phyloP scores from a whole-genome alignment of 2,888 invertebrate genomes.

The Ganaspis brasiliensis region DNA sequence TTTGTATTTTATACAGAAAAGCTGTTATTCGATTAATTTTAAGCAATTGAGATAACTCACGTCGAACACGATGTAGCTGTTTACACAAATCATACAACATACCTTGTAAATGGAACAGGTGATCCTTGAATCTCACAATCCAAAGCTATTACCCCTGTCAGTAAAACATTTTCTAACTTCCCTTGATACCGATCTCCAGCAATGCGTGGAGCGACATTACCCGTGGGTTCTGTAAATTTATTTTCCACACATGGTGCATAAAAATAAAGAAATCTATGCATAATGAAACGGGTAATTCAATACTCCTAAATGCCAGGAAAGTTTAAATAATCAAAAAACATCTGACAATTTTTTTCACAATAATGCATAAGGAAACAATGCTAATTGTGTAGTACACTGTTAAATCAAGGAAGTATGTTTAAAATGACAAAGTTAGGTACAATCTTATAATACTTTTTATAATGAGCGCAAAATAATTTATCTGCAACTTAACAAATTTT shows the following conservation, averaged over 20 bases:
- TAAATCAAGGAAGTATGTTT: too few relatives aligned
- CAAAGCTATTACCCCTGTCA: conserved; percentile 83
- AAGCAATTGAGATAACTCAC: not conserved
- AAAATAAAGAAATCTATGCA: not conserved
- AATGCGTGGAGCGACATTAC: conserved; percentile 85
- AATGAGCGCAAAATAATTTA: too few relatives aligned
- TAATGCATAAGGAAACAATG: too few relatives aligned
- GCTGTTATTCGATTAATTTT: conserved; percentile 7
- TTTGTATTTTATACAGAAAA: too few relatives aligned
- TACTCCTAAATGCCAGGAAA: not conserved
- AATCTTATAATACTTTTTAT: too few relatives aligned
- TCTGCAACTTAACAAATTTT: too few relatives aligned
- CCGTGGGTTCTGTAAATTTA: conserved; percentile 82
- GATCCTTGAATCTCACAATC: conserved; percentile 87
- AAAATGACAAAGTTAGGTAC: too few relatives aligned
- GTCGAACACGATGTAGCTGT: not conserved
- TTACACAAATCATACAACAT: conserved; percentile 70
- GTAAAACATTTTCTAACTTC: conserved; percentile 83
- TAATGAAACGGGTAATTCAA: not conserved
- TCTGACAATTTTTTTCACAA: too few relatives aligned
- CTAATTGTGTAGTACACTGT: too few relatives aligned
- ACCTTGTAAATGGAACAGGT: conserved; percentile 87
- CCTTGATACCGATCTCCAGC: conserved; percentile 84
- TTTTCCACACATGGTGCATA: conserved; percentile 2
- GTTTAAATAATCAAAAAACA: too few relatives aligned